Evolutionary conservation across 2,113 vertebrate species (phyloP).

Genomic region (Gymnocephalus cernua): DNA sequence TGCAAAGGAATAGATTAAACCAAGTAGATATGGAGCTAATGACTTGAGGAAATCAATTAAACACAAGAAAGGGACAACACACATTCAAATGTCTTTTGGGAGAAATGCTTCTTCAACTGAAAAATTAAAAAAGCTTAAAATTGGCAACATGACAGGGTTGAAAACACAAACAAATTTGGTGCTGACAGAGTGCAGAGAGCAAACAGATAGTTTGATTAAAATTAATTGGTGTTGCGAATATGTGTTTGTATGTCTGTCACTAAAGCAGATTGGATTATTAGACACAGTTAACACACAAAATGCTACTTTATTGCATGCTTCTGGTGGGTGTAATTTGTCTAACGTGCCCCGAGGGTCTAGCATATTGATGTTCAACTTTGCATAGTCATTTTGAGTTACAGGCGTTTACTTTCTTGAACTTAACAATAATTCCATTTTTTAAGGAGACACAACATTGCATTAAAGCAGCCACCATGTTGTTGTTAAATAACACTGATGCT

Average conservation of each 20-base stretch:
- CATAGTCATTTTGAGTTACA: not conserved
- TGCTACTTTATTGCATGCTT: not conserved
- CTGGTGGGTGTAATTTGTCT: conserved; percentile 21
- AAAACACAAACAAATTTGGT: conserved; percentile 69
- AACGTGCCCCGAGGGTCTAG: not conserved
- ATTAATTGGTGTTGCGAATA: conserved; percentile 44
- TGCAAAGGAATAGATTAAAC: conserved; percentile 48
- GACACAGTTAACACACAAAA: conserved; percentile 14
- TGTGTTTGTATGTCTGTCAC: conserved; percentile 14
- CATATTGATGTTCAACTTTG: not conserved
- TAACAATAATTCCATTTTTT: not conserved
- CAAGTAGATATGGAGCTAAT: conserved; percentile 54
- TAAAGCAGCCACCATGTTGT: not conserved
- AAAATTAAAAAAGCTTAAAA: conserved; percentile 69
- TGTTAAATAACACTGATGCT: not conserved
- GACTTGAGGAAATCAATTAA: conserved; percentile 74
- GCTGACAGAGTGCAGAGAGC: conserved; percentile 50
- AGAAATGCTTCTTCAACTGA: conserved; percentile 66
- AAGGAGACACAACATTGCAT: not conserved
- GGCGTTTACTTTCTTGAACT: not conserved
- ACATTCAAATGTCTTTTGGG: conserved; percentile 39
- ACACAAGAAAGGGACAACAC: conserved; percentile 36
- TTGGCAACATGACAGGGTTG: conserved; percentile 57
- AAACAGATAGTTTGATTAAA: conserved; percentile 59
- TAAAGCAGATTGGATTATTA: conserved; percentile 6